phyloP scores from a whole-genome alignment of 2,797 vertebrate species.

The Synanceia verrucosa region DNA sequence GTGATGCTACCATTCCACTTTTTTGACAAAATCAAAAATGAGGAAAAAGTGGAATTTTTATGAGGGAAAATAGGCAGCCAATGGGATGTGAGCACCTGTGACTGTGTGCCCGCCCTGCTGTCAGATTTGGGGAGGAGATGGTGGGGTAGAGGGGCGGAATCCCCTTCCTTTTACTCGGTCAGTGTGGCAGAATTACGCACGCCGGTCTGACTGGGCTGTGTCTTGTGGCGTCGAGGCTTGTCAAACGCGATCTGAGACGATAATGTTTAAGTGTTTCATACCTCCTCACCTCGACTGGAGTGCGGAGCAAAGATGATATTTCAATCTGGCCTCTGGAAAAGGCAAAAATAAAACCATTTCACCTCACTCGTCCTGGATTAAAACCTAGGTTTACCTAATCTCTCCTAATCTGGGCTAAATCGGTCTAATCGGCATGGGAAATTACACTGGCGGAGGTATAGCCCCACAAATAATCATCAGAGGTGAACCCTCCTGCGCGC shows the following conservation, averaged over 20 bases:
- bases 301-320: slow-evolving; percentile 27
- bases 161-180: slow-evolving; percentile 49
- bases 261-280: slow-evolving; percentile 28
- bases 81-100: slow-evolving; percentile 58
- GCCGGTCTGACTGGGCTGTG: slow-evolving; percentile 47
- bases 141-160: slow-evolving; percentile 53
- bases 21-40: background rate
- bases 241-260: slow-evolving; percentile 34
- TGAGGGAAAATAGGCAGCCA: slow-evolving; percentile 35
- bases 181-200: slow-evolving; percentile 51
- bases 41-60: background rate
- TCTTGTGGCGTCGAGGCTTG: slow-evolving; percentile 16
- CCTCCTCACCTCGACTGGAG: slow-evolving; percentile 19
- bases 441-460: slow-evolving; percentile 66
- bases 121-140: slow-evolving; percentile 41
- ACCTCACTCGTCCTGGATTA: slow-evolving; percentile 65
- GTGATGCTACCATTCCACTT: background rate
- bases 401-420: slow-evolving; percentile 79
- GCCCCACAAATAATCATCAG: slow-evolving; percentile 63
- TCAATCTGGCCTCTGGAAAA: slow-evolving; percentile 29
- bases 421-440: slow-evolving; percentile 75
- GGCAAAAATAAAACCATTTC: slow-evolving; percentile 36
- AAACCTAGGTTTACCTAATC: slow-evolving; percentile 79
- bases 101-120: slow-evolving; percentile 45
- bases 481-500: slow-evolving; percentile 62